Evolutionary conservation across 2,113 vertebrate species (phyloP), one percentile per base, ranked within the genome.

Genomic region (Pedetes capensis): DNA sequence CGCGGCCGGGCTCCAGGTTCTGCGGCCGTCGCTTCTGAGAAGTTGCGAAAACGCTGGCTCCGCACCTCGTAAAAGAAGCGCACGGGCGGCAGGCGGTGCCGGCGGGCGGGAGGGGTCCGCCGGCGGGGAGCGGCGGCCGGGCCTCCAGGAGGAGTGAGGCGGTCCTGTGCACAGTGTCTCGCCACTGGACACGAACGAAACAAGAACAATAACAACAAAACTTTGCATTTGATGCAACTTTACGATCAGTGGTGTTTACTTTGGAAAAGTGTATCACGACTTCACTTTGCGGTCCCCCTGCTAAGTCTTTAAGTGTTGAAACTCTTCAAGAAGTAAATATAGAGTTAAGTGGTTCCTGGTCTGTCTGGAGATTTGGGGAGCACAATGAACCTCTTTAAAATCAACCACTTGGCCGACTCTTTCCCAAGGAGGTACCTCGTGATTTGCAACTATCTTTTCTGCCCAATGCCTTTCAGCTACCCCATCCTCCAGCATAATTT

Each of bases 261-360:
- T 89, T 89, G 89, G 66, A 53, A 74, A 89, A 37, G 29, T 2
- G 34, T 59, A 6, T 66, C 49, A 76, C 37, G 2, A 80, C 93
- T 92, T 91, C 88, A 42, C 72, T 93, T 94, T 84, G 84, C 51
- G 81, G 74, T 53, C 87, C 82, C 71, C 55, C 71, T 57, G 93
- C 81, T 94, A 83, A 78, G 72, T 72, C 44, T 90, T n/a, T 51
- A 55, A 91, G 81, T 75, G 83, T 59, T 95, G 82, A 71, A 78
- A 87, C 75, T 71, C n/a, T 68, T 93, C n/a, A 32, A 53, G 69
- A 34, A 37, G 74, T 82, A 69, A 88, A 69, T 78, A 91, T 44
- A 74, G 82, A 86, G 75, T 32, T 72, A 95, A 25, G 6, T 55
- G 71, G 72, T 55, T 42, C 74, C 14, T 7, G n/a, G 61, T 76